These are phyloP conservation scores for Papilio dardanus DNA, from an alignment of 1,140 invertebrate genomes.

Conservation along the genomic window DNA sequence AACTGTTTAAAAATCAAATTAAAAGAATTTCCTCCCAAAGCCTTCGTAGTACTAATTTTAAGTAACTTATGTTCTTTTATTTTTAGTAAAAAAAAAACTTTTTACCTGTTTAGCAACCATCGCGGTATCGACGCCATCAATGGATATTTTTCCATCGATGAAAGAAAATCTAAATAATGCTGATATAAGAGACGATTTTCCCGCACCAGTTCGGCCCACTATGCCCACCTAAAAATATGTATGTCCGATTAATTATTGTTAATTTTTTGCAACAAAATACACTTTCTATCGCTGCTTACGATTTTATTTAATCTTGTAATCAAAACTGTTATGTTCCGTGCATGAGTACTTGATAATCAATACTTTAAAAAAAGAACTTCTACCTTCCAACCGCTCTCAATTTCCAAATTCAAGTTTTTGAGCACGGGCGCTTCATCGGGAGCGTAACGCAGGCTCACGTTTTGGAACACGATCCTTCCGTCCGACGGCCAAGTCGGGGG, in stretches of 20 bases:
- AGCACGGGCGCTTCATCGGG: conserved; percentile 85
- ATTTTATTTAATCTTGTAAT: not conserved
- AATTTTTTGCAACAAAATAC: not conserved
- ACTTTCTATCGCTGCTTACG: not conserved
- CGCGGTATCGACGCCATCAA: conserved; percentile 86
- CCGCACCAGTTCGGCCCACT: conserved; percentile 87
- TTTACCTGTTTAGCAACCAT: conserved; percentile 81
- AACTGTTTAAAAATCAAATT: not conserved
- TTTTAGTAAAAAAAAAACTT: not conserved
- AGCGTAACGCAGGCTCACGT: conserved; percentile 87
- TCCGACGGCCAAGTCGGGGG: conserved; percentile 84
- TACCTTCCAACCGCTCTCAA: conserved; percentile 87
- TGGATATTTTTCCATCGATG: conserved; percentile 84
- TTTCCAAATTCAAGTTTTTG: conserved; percentile 85
- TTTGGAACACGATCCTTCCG: conserved; percentile 84
- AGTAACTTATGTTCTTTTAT: not conserved
- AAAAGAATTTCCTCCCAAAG: not conserved
- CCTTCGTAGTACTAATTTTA: not conserved
- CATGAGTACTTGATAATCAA: no score
- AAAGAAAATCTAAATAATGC: conserved; percentile 88
- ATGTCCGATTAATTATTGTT: not conserved
- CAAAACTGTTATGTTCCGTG: no score
- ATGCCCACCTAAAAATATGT: conserved; percentile 83
- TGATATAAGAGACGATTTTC: conserved; percentile 89
- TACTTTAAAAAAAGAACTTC: not conserved